phyloP scores from a whole-genome alignment of 2,113 vertebrate genomes.

The Sapajus apella region DNA sequence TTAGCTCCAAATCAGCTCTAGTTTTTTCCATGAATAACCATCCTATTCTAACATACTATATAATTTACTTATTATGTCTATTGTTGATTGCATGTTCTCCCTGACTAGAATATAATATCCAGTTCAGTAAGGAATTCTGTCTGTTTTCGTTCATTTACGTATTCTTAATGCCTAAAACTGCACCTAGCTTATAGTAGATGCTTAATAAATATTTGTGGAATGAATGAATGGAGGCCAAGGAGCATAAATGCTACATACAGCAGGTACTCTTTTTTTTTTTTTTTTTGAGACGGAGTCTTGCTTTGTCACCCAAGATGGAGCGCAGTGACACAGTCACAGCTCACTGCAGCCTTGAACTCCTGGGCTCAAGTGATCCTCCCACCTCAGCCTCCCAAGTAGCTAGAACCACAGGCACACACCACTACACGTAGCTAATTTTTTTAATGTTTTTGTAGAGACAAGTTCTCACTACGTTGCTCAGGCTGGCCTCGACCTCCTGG shows the following conservation, averaged over 20 bases:
- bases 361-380: too few species aligned
- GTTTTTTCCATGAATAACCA: not conserved
- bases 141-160: not conserved
- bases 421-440: too few species aligned
- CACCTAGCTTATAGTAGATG: not conserved
- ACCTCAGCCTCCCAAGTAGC: too few species aligned
- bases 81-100: not conserved
- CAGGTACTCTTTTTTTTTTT: not conserved
- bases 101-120: not conserved
- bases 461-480: too few species aligned
- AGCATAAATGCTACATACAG: not conserved
- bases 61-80: not conserved
- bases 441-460: too few species aligned
- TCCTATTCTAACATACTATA: not conserved
- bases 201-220: not conserved
- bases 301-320: too few species aligned
- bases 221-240: not conserved
- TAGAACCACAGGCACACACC: too few species aligned
- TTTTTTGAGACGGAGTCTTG: too few species aligned
- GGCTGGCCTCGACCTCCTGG: too few species aligned
- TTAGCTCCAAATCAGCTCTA: not conserved
- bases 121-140: not conserved
- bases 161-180: not conserved
- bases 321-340: too few species aligned
- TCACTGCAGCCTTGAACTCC: too few species aligned